Evolutionary conservation across 2,113 vertebrate genomes (phyloP).

Genomic region (Pedetes capensis): DNA sequence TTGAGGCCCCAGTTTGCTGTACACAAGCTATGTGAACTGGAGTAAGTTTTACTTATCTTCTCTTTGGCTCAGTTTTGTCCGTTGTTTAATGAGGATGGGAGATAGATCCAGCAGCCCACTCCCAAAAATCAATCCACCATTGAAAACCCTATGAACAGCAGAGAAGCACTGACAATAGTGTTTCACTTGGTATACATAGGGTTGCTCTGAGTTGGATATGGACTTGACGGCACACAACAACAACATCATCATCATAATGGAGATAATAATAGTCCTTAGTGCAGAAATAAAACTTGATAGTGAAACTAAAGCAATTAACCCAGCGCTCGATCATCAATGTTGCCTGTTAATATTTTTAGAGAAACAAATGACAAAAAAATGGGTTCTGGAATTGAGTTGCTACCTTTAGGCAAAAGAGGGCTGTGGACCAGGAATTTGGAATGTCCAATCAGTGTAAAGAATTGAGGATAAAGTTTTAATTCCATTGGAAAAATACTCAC

Average conservation of each 20-base stretch:
- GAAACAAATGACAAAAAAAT: not conserved
- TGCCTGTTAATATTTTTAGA: not conserved
- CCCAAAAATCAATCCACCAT: too few species aligned
- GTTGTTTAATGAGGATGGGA: too few species aligned
- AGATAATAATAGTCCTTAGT: not conserved
- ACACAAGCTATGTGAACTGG: not conserved
- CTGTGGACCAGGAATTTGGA: not conserved
- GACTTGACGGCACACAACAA: too few species aligned
- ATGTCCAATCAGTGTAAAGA: not conserved
- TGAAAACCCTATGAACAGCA: too few species aligned
- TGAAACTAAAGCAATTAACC: not conserved
- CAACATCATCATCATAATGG: too few species aligned
- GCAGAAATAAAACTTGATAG: not conserved
- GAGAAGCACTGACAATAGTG: too few species aligned
- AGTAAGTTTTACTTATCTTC: not conserved
- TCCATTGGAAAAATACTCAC: not conserved
- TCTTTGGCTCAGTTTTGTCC: not conserved
- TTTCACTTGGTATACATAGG: too few species aligned
- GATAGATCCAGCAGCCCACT: too few species aligned
- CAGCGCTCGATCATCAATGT: not conserved
- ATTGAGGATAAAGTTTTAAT: not conserved
- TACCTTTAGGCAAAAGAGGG: not conserved
- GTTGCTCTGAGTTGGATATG: too few species aligned
- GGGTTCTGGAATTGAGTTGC: not conserved
- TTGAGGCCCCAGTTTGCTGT: not conserved